Evolutionary conservation across 2,797 vertebrate genomes (phyloP).

Genomic region (Champsocephalus esox): DNA sequence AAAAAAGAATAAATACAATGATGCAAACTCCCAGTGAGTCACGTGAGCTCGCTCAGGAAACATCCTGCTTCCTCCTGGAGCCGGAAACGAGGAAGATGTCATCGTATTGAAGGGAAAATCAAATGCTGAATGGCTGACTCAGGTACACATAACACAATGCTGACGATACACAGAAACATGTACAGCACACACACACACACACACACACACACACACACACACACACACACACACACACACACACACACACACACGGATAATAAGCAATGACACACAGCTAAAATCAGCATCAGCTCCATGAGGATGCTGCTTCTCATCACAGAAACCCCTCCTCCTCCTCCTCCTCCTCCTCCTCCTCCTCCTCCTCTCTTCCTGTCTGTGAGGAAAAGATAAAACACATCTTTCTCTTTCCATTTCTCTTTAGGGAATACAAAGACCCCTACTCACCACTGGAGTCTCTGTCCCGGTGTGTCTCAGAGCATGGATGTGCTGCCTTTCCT

Average conservation of each 20-base stretch:
- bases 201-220: too few relatives aligned
- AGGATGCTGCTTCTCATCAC: slow-evolving; percentile 67
- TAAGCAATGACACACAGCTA: slow-evolving; percentile 12
- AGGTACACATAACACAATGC: slow-evolving; percentile 7
- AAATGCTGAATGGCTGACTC: slow-evolving; percentile 42
- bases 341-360: slow-evolving; percentile 70
- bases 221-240: too few relatives aligned
- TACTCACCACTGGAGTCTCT: slow-evolving; percentile 86
- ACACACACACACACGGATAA: slow-evolving; percentile 1
- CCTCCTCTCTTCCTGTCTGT: slow-evolving; percentile 68
- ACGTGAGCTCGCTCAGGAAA: slow-evolving; percentile 43
- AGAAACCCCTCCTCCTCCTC: slow-evolving; percentile 69
- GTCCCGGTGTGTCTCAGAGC: slow-evolving; percentile 66
- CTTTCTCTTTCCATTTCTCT: slow-evolving; percentile 46
- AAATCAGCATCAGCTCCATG: slow-evolving; percentile 56
- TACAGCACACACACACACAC: slow-evolving; percentile 11
- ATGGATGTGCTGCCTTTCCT: slow-evolving; percentile 76
- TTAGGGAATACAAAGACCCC: slow-evolving; percentile 39
- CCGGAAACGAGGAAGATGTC: slow-evolving; percentile 41
- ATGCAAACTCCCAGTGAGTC: slow-evolving; percentile 76
- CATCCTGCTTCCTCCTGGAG: slow-evolving; percentile 36
- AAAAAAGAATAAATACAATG: background rate
- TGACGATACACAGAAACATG: slow-evolving; percentile 25
- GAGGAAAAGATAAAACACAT: slow-evolving; percentile 36
- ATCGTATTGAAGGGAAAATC: slow-evolving; percentile 31